Evolutionary conservation across 2,113 vertebrate genomes (phyloP), one percentile per base, ranked within the genome.

Genomic region (Ivindomyrus marchei): DNA sequence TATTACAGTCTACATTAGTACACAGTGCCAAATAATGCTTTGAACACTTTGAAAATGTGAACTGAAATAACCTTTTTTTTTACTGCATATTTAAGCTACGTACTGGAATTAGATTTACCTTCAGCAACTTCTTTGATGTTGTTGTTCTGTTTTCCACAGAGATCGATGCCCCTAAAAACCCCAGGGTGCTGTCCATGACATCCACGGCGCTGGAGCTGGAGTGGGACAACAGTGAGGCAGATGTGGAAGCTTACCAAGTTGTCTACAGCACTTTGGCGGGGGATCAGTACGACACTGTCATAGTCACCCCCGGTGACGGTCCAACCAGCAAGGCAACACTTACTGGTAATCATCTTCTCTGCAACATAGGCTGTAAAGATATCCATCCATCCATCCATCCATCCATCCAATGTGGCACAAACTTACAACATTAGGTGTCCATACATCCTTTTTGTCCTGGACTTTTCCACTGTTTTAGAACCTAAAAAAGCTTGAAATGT

Each of bases 171-270:
- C 98, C 98, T 85, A 99, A 98, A 95, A 99, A 99, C 93, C 91
- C 97, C 87, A 95, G 97, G 42, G 97, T 99, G 13, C 93, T 97
- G 53, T 97, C 96, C 0, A 97, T 96, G 91, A 97, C 93, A 0
- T 97, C 97, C 2, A 96, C 95, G 91, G 95, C 95, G 85, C 96
- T 99, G 19, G 97, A 98, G 90, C 95, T 99, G 0, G 95, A 99
- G 31, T 99, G 98, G 98, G 98, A 99, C 93, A 99, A 99, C 95
- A 99, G 98, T 0, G 98, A 99, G 91, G 98, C 98, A 0, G 97
- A 98, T 91, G 97, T 96, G 0, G 97, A 97, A 53, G 95, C 94
- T 77, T 99, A 99, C 94, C 96, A 96, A 91, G 96, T 99, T 58
- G 98, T 99, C 21, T 99, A 98, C 94, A 99, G 98, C 96, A 99